Conservation (phyloP, 2,113 vertebrate species). For the Piaya cayana region DNA sequence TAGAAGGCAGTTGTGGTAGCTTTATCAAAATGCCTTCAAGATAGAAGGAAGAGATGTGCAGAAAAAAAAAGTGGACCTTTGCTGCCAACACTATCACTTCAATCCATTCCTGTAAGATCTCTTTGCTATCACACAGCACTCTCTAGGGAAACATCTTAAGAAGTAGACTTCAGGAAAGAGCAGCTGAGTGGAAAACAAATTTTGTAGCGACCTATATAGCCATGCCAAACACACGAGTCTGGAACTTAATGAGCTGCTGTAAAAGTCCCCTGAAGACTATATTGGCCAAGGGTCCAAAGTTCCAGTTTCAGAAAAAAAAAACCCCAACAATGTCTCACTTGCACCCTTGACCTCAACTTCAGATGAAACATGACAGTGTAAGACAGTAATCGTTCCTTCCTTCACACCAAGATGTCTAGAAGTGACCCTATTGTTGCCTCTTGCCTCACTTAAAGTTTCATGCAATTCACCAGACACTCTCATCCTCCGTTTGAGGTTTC, state of each 20-base stretch:
- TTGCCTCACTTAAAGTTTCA: background rate
- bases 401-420: background rate
- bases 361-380: background rate
- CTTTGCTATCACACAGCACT: background rate
- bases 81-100: background rate
- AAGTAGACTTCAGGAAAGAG: background rate
- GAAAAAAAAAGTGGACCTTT: background rate
- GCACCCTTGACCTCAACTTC: background rate
- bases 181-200: background rate
- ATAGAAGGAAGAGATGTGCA: background rate
- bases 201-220: background rate
- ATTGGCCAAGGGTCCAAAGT: background rate
- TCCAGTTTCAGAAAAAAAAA: background rate
- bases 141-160: background rate
- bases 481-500: background rate
- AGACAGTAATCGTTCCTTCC: background rate
- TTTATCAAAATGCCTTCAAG: background rate
- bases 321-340: background rate
- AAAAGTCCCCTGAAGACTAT: background rate
- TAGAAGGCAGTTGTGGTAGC: background rate
- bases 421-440: background rate
- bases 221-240: fast-evolving
- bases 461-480: background rate
- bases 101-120: background rate
- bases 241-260: background rate